These are phyloP conservation scores for Rhinichthys osculus DNA, from an alignment of 2,797 vertebrate species.

Conservation along the genomic window DNA sequence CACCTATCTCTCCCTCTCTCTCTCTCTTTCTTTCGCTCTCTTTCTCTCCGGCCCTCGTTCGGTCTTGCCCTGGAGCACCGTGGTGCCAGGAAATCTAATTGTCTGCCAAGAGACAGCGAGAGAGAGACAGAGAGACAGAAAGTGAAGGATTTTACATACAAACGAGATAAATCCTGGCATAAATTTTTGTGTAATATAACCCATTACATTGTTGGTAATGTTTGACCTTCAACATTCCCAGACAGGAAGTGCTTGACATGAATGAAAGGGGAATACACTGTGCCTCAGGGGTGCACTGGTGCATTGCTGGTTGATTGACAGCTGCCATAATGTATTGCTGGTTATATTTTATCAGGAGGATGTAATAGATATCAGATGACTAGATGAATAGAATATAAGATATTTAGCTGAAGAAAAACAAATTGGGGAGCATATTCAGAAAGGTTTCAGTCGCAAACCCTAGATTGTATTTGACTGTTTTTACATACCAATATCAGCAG, in stretches of 20 bases:
- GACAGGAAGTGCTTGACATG: slow-evolving; percentile 61
- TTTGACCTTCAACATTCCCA: slow-evolving; percentile 75
- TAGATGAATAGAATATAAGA: slow-evolving; percentile 48
- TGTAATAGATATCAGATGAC: slow-evolving; percentile 67
- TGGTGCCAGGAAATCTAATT: slow-evolving; percentile 61
- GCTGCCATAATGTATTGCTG: slow-evolving; percentile 69
- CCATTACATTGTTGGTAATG: slow-evolving; percentile 72
- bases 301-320: slow-evolving; percentile 68
- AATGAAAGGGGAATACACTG: slow-evolving; percentile 65
- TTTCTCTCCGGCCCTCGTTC: slow-evolving; percentile 56
- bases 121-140: slow-evolving; percentile 58
- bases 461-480: slow-evolving; percentile 73
- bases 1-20: slow-evolving; percentile 68
- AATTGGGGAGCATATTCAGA: slow-evolving; percentile 60
- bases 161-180: slow-evolving; percentile 67
- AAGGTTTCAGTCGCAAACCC: slow-evolving; percentile 68
- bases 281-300: slow-evolving; percentile 69
- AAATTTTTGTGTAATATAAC: slow-evolving; percentile 78
- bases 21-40: slow-evolving; percentile 63
- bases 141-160: slow-evolving; percentile 67
- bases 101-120: slow-evolving; percentile 49
- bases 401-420: slow-evolving; percentile 43
- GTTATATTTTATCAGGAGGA: slow-evolving; percentile 72
- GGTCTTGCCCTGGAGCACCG: slow-evolving; percentile 45
- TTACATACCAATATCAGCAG: slow-evolving; percentile 70